phyloP scores from a whole-genome alignment of 2,888 invertebrate genomes.

The Julus scanicus region DNA sequence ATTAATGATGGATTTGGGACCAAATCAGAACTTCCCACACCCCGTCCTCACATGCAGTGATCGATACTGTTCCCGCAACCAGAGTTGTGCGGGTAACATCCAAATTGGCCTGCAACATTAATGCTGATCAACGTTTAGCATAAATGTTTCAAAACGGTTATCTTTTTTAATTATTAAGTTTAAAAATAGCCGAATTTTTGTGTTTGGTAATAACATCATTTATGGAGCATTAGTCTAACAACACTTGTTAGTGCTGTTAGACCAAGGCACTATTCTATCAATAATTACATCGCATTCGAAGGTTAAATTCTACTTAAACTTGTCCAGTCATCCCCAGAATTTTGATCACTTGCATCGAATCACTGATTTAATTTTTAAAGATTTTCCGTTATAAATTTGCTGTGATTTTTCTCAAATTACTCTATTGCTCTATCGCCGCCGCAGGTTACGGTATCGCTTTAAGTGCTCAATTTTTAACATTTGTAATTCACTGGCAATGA shows the following conservation, averaged over 20 bases:
- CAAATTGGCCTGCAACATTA: no score
- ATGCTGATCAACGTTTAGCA: no score
- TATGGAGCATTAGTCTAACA: no score
- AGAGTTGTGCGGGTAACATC: not conserved
- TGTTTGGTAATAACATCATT: no score
- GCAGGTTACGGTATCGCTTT: not conserved
- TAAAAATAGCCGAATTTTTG: no score
- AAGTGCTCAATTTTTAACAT: conserved; percentile 38
- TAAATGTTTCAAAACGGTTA: no score
- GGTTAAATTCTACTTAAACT: no score
- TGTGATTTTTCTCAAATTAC: conserved; percentile 21
- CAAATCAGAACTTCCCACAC: not conserved
- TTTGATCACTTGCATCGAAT: not conserved
- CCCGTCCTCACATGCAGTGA: not conserved
- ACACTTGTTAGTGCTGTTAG: no score
- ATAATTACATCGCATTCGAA: no score
- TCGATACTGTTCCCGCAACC: not conserved
- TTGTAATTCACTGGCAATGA: not conserved
- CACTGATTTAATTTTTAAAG: not conserved
- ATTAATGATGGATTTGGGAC: conserved; percentile 15
- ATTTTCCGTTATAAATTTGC: not conserved
- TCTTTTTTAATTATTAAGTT: no score
- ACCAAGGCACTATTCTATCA: no score
- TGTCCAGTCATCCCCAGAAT: not conserved
- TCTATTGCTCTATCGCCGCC: not conserved